phyloP scores from a whole-genome alignment of 1,140 invertebrate species.

The Aphaenogaster rudis region DNA sequence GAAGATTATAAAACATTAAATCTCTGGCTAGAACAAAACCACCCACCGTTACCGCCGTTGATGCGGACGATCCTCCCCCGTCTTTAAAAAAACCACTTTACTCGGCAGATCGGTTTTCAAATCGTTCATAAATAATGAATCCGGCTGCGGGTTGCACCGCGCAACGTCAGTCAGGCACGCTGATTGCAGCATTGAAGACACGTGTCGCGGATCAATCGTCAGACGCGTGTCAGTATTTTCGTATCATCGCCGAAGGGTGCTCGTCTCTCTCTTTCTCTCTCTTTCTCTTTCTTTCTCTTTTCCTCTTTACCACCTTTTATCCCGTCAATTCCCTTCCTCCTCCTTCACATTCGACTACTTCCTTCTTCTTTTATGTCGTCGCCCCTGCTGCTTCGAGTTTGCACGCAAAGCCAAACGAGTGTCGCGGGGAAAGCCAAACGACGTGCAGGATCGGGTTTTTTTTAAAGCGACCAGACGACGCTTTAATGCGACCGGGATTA shows the following conservation, averaged over 20 bases:
- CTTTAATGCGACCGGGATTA: constrained; percentile 74
- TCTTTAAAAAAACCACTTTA: constrained; percentile 77
- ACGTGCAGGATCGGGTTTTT: constrained; percentile 41
- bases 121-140: constrained; percentile 86
- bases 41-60: constrained; percentile 64
- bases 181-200: constrained; percentile 86
- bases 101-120: constrained; percentile 77
- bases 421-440: constrained; percentile 59
- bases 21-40: constrained; percentile 2
- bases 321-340: constrained; percentile 32
- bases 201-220: constrained; percentile 86
- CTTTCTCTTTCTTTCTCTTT: not conserved
- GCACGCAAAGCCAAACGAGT: constrained; percentile 55
- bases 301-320: constrained; percentile 39
- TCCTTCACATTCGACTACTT: constrained; percentile 34
- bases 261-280: constrained; percentile 9
- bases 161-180: constrained; percentile 82
- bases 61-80: constrained; percentile 62
- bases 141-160: constrained; percentile 76
- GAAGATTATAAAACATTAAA: constrained; percentile 39
- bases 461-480: constrained; percentile 68
- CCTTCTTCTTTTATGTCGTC: constrained; percentile 57
- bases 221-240: constrained; percentile 86
- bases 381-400: constrained; percentile 50
- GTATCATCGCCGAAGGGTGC: constrained; percentile 82